Evolutionary conservation across 2,888 invertebrate species (phyloP), one percentile per base, ranked within the genome.

Genomic region (Charanyca ferruginea): DNA sequence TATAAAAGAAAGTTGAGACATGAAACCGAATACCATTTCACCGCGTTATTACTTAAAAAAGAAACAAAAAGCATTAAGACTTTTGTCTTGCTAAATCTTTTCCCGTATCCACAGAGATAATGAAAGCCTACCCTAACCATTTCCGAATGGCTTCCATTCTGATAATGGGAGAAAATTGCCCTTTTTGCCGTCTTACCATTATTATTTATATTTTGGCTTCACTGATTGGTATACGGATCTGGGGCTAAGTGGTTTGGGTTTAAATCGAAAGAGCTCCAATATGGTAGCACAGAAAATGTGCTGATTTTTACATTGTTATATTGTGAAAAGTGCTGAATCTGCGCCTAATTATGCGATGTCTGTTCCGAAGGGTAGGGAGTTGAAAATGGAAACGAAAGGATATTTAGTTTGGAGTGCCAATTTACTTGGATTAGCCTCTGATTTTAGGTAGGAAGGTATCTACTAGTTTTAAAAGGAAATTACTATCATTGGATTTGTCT

Each of bases 111-210:
- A 44, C 58, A 42, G 11, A 44, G 6, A 9, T 38, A 55, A 45
- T 77, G 48, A 44, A 53, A 41, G 28, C 25, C 4, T 9, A 35
- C 38, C 44, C 62, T n/a, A 16, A 60, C 48, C 38, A 51, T 52
- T 42, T 47, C 51, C 35, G 42, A 48, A 58, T 44, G 42, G 44
- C 54, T 59, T 53, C 32, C 44, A 62, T 51, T 58, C 59, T 25
- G 57, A 44, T 72, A 69, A 81, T 78, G 74, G 66, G 42, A 47
- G 48, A 55, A 74, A 77, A 80, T 71, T 69, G 54, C 65, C 32
- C 62, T 69, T 80, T 78, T 67, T 66, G 60, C 45, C 57, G 47
- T 66, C 62, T 64, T 54, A 22, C 59, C 62, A 59, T 66, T 70
- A 74, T 71, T 72, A 78, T 69, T 66, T 77, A 68, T 67, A 74